Conservation (phyloP, 2,797 vertebrate genomes). For the Onychomys leucogaster region DNA sequence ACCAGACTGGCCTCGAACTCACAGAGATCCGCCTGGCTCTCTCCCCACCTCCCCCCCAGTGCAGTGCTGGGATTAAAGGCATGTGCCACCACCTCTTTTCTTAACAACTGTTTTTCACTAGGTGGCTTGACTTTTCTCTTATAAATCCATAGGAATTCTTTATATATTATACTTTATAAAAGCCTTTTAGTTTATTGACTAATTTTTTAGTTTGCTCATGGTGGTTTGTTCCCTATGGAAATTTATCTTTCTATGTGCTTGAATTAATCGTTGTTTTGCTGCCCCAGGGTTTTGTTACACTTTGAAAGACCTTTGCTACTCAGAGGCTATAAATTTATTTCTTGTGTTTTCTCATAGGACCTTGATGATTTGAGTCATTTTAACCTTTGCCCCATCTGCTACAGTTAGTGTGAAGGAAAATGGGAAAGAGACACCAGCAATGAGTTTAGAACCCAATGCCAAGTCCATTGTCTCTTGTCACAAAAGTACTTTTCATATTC, state of each 20-base stretch:
- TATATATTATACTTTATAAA: neutral
- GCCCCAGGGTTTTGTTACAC: conserved; percentile 42
- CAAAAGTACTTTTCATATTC: conserved; percentile 19
- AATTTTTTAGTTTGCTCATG: neutral
- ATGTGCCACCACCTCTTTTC: neutral
- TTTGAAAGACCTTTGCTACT: conserved; percentile 66
- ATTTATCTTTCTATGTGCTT: neutral
- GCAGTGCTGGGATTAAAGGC: no score
- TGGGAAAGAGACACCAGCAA: conserved; percentile 27
- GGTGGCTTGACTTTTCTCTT: neutral
- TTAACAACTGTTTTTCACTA: neutral
- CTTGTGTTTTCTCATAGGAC: conserved; percentile 55
- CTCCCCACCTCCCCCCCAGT: no score
- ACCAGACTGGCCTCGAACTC: no score
- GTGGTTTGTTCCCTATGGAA: neutral
- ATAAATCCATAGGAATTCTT: neutral
- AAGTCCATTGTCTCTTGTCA: neutral
- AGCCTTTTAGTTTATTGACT: conserved; percentile 11
- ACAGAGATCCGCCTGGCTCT: no score
- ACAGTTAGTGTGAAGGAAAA: neutral
- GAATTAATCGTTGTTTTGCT: conserved; percentile 5
- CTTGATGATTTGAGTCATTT: conserved; percentile 27
- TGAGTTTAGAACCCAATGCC: neutral
- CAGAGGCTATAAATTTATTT: conserved; percentile 54
- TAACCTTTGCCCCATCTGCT: conserved; percentile 59